Conservation (phyloP, 2,888 invertebrate genomes). For the Lymantria monacha region DNA sequence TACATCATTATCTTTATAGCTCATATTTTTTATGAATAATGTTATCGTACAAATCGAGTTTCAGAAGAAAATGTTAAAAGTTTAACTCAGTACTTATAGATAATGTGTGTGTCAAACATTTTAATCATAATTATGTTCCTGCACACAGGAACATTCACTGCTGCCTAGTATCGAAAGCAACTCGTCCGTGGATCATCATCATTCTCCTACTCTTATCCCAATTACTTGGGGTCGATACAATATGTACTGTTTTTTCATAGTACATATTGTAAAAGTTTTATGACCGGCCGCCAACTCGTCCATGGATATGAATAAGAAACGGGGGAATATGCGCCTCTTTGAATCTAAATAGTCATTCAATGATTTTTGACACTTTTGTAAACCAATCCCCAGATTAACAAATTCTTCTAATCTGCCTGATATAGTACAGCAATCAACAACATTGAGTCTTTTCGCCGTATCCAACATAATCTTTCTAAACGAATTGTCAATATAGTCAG, state of each 20-base stretch:
- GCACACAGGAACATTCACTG: constrained; percentile 91
- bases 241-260: no score
- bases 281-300: no score
- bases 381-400: constrained; percentile 85
- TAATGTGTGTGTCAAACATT: no score
- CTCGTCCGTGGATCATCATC: no score
- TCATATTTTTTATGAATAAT: constrained; percentile 26
- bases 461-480: constrained; percentile 94
- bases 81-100: no score
- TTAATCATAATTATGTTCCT: constrained; percentile 97
- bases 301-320: constrained; percentile 97
- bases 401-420: constrained; percentile 89
- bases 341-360: constrained; percentile 94
- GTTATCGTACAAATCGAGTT: constrained; percentile 11
- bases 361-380: constrained; percentile 96
- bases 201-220: no score
- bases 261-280: no score
- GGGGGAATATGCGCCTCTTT: constrained; percentile 92
- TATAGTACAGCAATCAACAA: constrained; percentile 89
- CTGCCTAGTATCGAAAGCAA: constrained; percentile 94
- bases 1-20: constrained; percentile 33
- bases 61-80: constrained; percentile 13
- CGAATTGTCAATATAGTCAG: constrained; percentile 92
- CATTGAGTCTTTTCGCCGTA: constrained; percentile 89
- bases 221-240: no score